phyloP scores from a whole-genome alignment of 2,888 invertebrate species.

The Brenthis ino region DNA sequence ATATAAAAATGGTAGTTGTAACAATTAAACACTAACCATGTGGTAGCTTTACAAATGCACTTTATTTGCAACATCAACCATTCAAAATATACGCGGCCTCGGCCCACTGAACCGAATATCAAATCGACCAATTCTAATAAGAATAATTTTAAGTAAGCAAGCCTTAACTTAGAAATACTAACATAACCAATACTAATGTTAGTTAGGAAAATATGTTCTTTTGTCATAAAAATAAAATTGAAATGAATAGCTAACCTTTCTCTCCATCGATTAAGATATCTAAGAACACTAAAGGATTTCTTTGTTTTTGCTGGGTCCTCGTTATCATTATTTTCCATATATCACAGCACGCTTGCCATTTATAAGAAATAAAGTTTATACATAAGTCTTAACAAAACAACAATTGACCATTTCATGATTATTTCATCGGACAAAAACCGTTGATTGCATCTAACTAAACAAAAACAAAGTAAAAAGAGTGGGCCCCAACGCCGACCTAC shows the following conservation, averaged over 20 bases:
- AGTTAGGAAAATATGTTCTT: background rate
- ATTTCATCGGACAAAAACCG: slow-evolving; percentile 30
- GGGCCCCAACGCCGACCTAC: slow-evolving; percentile 40
- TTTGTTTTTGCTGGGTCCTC: slow-evolving; percentile 52
- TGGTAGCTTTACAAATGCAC: slow-evolving; percentile 15
- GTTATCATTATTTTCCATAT: slow-evolving; percentile 44
- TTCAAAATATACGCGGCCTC: slow-evolving; percentile 48
- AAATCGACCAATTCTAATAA: slow-evolving; percentile 33
- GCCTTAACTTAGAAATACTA: slow-evolving; percentile 32
- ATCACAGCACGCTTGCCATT: slow-evolving; percentile 32
- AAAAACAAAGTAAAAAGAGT: slow-evolving; percentile 43
- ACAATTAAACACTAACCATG: no score
- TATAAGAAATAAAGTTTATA: slow-evolving; percentile 21
- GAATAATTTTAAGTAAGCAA: slow-evolving; percentile 44
- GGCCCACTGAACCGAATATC: slow-evolving; percentile 43
- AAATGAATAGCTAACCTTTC: slow-evolving; percentile 79
- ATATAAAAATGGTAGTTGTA: no score
- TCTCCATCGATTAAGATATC: slow-evolving; percentile 87
- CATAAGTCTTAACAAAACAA: slow-evolving; percentile 22
- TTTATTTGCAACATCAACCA: slow-evolving; percentile 26
- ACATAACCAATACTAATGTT: slow-evolving; percentile 19
- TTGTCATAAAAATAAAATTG: slow-evolving; percentile 2
- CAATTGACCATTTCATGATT: slow-evolving; percentile 40
- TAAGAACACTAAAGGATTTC: slow-evolving; percentile 87
- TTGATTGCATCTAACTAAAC: slow-evolving; percentile 38